These are phyloP conservation scores for Diorhabda sublineata DNA, from an alignment of 1,140 invertebrate species.

Conservation along the genomic window DNA sequence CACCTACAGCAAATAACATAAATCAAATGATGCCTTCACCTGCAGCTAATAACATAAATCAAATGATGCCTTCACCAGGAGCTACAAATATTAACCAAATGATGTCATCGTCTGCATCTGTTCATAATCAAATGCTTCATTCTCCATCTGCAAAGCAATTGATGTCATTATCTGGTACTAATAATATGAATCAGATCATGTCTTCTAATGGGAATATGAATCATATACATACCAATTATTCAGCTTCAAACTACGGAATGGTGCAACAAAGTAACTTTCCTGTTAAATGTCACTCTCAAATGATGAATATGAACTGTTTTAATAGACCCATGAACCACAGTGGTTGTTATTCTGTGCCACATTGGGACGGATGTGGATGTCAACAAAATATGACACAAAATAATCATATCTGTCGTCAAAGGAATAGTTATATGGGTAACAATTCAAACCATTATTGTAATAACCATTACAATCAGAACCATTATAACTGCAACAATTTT, in stretches of 20 bases:
- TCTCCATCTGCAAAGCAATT: conserved; percentile 25
- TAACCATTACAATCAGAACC: conserved; percentile 14
- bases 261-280: conserved; percentile 17
- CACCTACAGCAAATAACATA: conserved; percentile 32
- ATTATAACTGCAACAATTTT: conserved; percentile 26
- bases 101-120: conserved; percentile 31
- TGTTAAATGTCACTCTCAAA: conserved; percentile 22
- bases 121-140: conserved; percentile 29
- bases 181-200: conserved; percentile 37
- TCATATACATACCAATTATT: conserved; percentile 30
- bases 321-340: conserved; percentile 23
- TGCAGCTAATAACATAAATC: conserved; percentile 21
- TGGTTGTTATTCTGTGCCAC: conserved; percentile 28
- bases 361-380: conserved; percentile 27
- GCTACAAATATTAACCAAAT: conserved; percentile 34
- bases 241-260: conserved; percentile 26
- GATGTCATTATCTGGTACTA: conserved; percentile 38
- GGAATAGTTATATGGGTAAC: conserved; percentile 22
- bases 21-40: conserved; percentile 36
- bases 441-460: conserved; percentile 48
- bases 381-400: conserved; percentile 29
- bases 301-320: conserved; percentile 22
- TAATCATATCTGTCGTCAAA: conserved; percentile 26
- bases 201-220: conserved; percentile 29
- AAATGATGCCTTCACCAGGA: conserved; percentile 38